These are phyloP conservation scores for Fragum sueziense DNA, from an alignment of 2,888 invertebrate genomes.

Conservation along the genomic window DNA sequence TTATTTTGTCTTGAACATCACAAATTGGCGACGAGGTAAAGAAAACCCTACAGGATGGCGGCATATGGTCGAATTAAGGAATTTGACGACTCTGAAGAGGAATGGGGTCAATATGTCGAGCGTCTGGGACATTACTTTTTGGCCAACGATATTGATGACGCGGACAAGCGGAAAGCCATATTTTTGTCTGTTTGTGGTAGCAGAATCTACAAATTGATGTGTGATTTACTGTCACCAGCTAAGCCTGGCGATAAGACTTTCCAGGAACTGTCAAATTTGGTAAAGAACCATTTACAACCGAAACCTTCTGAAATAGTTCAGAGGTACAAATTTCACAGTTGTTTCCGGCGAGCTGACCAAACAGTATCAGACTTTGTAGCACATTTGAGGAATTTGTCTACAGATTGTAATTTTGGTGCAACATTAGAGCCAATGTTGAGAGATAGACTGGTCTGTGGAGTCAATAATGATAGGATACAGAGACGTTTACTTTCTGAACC, in stretches of 20 bases:
- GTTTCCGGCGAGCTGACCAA: slow-evolving; percentile 2
- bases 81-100: slow-evolving; percentile 18
- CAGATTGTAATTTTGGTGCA: slow-evolving; percentile 48
- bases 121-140: slow-evolving; percentile 35
- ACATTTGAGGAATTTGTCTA: slow-evolving; percentile 33
- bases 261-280: too few relatives aligned
- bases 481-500: slow-evolving; percentile 35
- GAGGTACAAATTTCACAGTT: too few relatives aligned
- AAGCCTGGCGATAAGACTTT: slow-evolving; percentile 26
- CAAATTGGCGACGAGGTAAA: slow-evolving; percentile 23
- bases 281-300: slow-evolving; percentile 42
- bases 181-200: slow-evolving; percentile 38
- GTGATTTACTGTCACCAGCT: slow-evolving; percentile 19
- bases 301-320: slow-evolving; percentile 49
- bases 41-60: background rate
- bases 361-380: slow-evolving; percentile 32
- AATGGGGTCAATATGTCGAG: slow-evolving; percentile 34
- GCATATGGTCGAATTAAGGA: slow-evolving; percentile 20
- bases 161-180: too few relatives aligned
- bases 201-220: slow-evolving; percentile 33
- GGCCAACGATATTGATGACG: slow-evolving; percentile 33
- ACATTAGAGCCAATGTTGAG: slow-evolving; percentile 40
- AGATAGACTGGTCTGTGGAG: slow-evolving; percentile 49
- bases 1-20: too few relatives aligned
- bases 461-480: slow-evolving; percentile 50